A percentile compares a stretch with the other conserved stretches of the same genome.
These are phyloP conservation scores for Chloebia gouldiae DNA, from an alignment of 2,113 vertebrate species.

Conservation along the genomic window DNA sequence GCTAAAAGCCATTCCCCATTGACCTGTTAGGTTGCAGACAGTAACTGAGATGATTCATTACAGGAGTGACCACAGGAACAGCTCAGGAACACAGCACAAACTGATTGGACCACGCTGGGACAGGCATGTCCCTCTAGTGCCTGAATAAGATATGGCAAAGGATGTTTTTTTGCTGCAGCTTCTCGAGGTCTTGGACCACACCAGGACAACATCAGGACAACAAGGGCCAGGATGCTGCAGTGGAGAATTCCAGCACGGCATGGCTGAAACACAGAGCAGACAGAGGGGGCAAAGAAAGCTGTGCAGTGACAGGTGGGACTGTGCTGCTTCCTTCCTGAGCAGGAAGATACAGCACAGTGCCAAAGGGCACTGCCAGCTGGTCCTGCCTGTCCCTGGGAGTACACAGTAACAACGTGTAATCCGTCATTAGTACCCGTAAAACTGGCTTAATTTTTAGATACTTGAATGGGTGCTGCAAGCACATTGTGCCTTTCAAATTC, in stretches of 20 bases:
- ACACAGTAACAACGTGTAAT: neutral
- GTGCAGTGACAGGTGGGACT: neutral
- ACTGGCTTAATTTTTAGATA: neutral
- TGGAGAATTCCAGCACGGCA: fast-evolving
- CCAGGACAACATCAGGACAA: neutral
- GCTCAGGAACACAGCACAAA: neutral
- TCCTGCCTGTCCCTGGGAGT: neutral
- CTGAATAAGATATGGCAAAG: neutral
- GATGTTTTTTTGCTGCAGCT: neutral
- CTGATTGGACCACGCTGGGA: neutral
- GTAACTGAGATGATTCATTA: neutral
- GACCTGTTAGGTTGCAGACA: neutral
- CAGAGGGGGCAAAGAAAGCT: neutral
- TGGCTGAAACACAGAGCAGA: neutral
- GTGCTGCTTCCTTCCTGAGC: neutral
- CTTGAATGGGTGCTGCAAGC: neutral
- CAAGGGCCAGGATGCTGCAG: neutral
- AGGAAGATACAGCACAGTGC: neutral
- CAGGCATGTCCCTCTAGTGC: neutral
- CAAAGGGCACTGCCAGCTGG: neutral
- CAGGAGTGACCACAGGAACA: neutral
- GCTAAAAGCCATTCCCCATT: neutral
- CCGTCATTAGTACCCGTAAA: neutral
- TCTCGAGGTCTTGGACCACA: neutral
- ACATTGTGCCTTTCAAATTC: neutral